These are phyloP conservation scores for Mormyrus hasselquistii DNA, from an alignment of 2,797 vertebrate genomes.

Conservation along the genomic window DNA sequence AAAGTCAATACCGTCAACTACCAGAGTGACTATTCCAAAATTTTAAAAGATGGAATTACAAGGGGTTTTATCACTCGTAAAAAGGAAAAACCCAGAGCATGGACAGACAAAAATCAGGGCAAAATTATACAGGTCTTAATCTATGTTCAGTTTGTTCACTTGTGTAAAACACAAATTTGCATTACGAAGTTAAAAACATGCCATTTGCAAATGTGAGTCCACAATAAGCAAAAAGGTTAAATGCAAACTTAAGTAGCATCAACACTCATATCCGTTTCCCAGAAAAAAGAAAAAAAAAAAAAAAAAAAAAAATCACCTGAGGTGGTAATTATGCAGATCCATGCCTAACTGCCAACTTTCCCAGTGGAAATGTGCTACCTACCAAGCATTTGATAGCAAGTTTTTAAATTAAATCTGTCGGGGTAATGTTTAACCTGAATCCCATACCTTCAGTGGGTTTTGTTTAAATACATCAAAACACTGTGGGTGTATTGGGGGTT, in stretches of 20 bases:
- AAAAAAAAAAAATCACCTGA: background rate
- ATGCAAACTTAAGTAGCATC: background rate
- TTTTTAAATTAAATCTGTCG: background rate
- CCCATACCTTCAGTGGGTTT: background rate
- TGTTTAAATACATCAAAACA: background rate
- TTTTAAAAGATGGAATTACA: background rate
- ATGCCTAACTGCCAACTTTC: background rate
- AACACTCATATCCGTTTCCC: background rate
- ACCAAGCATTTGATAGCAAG: background rate
- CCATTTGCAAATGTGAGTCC: background rate
- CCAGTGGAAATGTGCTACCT: background rate
- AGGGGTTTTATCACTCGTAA: background rate
- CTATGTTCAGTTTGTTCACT: background rate
- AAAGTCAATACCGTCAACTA: background rate
- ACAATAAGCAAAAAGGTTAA: background rate
- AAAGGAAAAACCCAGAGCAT: background rate
- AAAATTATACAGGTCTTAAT: background rate
- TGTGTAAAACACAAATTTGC: background rate
- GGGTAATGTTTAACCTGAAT: conserved; percentile 22
- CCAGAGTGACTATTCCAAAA: background rate
- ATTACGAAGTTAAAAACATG: background rate
- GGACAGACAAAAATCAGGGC: background rate
- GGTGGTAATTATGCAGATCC: conserved; percentile 15
- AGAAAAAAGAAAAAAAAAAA: background rate
- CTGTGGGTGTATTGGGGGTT: background rate